Conservation (phyloP, 1,140 invertebrate species). For the Leptinotarsa undecemlineata region DNA sequence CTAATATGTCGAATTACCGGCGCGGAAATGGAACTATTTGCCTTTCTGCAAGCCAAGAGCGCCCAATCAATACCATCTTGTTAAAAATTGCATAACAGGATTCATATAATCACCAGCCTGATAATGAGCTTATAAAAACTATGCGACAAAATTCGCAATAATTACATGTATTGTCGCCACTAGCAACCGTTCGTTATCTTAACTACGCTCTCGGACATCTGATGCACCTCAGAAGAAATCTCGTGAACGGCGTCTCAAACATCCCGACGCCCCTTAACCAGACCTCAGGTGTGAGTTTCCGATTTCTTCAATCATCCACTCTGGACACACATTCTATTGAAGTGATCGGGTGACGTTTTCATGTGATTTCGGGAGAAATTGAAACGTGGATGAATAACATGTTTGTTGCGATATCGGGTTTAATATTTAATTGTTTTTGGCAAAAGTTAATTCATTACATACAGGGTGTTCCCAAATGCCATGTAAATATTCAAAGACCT, state of each 20-base stretch:
- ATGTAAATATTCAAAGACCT: neutral
- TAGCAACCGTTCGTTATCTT: slow-evolving; percentile 26
- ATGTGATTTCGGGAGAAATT: neutral
- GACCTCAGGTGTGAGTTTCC: slow-evolving; percentile 21
- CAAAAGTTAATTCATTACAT: neutral
- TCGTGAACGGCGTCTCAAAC: neutral
- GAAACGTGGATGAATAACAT: neutral
- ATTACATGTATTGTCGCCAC: slow-evolving; percentile 13
- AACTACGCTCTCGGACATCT: slow-evolving; percentile 11
- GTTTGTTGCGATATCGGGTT: neutral
- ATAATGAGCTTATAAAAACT: slow-evolving; percentile 8
- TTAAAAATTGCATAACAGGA: neutral
- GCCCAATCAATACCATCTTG: neutral
- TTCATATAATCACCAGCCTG: neutral
- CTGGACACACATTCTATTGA: slow-evolving; percentile 9
- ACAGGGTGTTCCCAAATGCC: neutral
- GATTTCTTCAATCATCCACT: slow-evolving; percentile 18
- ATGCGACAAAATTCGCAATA: neutral
- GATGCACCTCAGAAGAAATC: slow-evolving; percentile 17
- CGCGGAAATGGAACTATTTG: too few species aligned
- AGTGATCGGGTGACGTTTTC: neutral
- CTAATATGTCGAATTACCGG: too few species aligned
- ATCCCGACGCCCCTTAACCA: neutral
- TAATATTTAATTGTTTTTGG: neutral
- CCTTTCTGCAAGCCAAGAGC: too few species aligned